phyloP scores from a whole-genome alignment of 2,888 invertebrate genomes.

The Sclerodermus sp. region DNA sequence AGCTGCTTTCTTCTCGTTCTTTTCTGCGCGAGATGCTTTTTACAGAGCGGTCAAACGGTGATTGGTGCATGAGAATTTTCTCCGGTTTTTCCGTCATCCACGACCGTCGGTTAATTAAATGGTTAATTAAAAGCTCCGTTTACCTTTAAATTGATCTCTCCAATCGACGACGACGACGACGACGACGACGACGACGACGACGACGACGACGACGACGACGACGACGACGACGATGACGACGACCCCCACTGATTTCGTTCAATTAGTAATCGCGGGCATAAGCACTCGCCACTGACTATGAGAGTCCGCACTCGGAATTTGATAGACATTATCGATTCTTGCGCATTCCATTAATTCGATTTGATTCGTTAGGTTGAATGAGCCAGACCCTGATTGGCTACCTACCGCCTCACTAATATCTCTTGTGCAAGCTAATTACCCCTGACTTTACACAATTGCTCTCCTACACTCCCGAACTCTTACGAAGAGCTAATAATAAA shows the following conservation, averaged over 20 bases:
- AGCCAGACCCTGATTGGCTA: no score
- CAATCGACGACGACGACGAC: no score
- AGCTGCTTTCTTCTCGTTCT: constrained; percentile 7
- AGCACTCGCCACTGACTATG: constrained; percentile 3
- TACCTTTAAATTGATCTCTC: constrained; percentile 17
- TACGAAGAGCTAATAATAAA: no score
- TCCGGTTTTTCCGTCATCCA: not conserved
- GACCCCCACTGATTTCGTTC: constrained; percentile 8
- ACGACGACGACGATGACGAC: no score
- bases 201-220: no score
- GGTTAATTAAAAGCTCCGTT: constrained; percentile 8
- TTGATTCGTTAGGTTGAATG: no score
- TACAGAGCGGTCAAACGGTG: constrained; percentile 9
- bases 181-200: no score
- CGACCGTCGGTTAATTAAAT: constrained; percentile 13
- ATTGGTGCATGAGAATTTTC: constrained; percentile 5
- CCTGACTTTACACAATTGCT: no score
- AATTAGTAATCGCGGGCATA: constrained; percentile 17
- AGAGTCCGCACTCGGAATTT: constrained; percentile 8
- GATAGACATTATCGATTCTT: not conserved
- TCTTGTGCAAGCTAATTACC: no score
- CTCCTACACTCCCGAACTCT: no score
- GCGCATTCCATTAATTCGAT: no score
- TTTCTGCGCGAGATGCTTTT: constrained; percentile 10
- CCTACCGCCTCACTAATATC: no score